Conservation (phyloP, 2,888 invertebrate genomes). For the Eulithis prunata region DNA sequence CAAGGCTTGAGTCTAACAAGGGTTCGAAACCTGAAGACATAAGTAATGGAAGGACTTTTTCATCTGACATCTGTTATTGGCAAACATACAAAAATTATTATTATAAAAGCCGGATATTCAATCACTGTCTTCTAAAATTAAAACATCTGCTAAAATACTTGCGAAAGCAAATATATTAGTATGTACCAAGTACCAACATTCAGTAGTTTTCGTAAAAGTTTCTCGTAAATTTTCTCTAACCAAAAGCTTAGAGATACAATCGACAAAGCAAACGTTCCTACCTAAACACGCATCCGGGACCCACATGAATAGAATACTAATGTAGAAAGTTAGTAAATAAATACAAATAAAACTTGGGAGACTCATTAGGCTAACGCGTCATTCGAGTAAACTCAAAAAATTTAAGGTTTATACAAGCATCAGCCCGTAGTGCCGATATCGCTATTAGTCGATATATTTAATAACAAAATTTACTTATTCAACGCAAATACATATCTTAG, state of each 20-base stretch:
- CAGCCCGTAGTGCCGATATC: not conserved
- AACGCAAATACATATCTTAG: not conserved
- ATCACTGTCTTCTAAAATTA: constrained; percentile 17
- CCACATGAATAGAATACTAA: constrained; percentile 31
- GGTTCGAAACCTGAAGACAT: constrained; percentile 30
- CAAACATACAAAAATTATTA: constrained; percentile 22
- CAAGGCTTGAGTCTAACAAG: constrained; percentile 22
- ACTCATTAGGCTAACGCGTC: constrained; percentile 4
- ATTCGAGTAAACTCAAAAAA: not conserved
- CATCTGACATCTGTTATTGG: constrained; percentile 27
- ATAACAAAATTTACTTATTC: too few species aligned
- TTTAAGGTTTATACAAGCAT: not conserved
- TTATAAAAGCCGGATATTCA: constrained; percentile 14
- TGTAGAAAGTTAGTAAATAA: constrained; percentile 29
- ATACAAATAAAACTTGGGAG: constrained; percentile 17
- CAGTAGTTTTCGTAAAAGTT: constrained; percentile 17
- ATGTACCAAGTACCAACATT: constrained; percentile 2
- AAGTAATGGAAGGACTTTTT: constrained; percentile 30
- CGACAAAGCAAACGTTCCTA: constrained; percentile 30
- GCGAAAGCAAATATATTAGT: constrained; percentile 12
- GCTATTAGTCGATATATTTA: too few species aligned
- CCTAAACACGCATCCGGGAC: constrained; percentile 27
- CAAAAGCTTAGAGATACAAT: constrained; percentile 31
- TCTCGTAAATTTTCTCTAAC: constrained; percentile 28
- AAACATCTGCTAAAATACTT: constrained; percentile 9